Evolutionary conservation across 1,140 invertebrate species (phyloP).

Genomic region (Sarcophaga bullata): DNA sequence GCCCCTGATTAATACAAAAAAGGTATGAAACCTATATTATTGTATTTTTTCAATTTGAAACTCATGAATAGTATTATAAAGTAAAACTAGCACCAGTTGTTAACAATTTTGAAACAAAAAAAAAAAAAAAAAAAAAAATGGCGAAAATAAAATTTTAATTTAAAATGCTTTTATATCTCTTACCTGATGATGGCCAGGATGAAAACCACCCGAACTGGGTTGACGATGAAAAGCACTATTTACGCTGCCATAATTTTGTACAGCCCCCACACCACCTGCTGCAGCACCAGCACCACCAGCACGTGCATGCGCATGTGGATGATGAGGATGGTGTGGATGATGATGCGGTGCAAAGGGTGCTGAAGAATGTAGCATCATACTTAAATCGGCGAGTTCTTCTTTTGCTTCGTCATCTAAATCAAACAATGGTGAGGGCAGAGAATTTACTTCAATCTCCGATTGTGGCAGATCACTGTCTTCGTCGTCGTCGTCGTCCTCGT

Average conservation of each 20-base stretch:
- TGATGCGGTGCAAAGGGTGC: slow-evolving; percentile 55
- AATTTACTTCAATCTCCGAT: slow-evolving; percentile 48
- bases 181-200: slow-evolving; percentile 65
- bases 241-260: slow-evolving; percentile 46
- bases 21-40: too few relatives aligned
- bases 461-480: slow-evolving; percentile 51
- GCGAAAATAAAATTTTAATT: background rate
- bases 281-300: slow-evolving; percentile 45
- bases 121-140: background rate
- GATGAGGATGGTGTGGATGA: slow-evolving; percentile 40
- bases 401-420: slow-evolving; percentile 66
- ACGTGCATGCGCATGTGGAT: slow-evolving; percentile 47
- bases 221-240: slow-evolving; percentile 63
- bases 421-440: slow-evolving; percentile 60
- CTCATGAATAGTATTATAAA: too few relatives aligned
- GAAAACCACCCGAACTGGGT: slow-evolving; percentile 55
- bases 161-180: slow-evolving; percentile 23
- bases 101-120: too few relatives aligned
- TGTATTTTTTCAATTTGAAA: too few relatives aligned
- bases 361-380: slow-evolving; percentile 63
- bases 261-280: slow-evolving; percentile 51
- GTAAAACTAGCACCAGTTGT: background rate
- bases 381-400: slow-evolving; percentile 60
- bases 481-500: slow-evolving; percentile 23
- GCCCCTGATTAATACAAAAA: too few relatives aligned